These are phyloP conservation scores for Notothenia rossii DNA, from an alignment of 2,113 vertebrate genomes.

Conservation along the genomic window DNA sequence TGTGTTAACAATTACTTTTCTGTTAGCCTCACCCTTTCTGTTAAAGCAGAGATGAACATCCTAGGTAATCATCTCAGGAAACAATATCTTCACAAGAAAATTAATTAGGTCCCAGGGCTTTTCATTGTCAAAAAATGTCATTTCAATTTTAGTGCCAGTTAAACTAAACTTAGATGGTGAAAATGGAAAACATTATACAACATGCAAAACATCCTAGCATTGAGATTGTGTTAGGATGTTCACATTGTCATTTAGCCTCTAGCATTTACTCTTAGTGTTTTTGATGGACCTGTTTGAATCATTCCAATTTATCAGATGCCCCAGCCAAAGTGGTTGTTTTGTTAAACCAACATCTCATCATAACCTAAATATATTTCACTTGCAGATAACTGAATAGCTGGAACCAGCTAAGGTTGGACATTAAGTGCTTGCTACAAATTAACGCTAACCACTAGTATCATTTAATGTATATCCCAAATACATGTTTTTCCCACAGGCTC, in stretches of 20 bases:
- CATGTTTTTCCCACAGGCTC: background rate
- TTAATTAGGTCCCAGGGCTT: background rate
- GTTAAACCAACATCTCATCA: background rate
- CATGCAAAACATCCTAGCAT: background rate
- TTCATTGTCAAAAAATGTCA: background rate
- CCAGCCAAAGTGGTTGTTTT: background rate
- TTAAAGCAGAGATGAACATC: background rate
- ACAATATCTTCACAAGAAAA: constrained; percentile 4
- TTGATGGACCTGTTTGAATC: too few species aligned
- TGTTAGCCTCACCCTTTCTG: background rate
- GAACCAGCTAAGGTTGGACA: background rate
- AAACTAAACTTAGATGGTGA: background rate
- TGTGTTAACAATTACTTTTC: constrained; percentile 40
- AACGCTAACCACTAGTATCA: background rate
- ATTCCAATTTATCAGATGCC: background rate
- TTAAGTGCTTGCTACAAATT: constrained; percentile 13
- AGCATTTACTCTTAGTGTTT: background rate
- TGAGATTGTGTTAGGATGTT: background rate
- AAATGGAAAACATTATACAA: background rate
- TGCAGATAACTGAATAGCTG: background rate
- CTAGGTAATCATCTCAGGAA: constrained; percentile 11
- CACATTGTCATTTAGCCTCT: background rate
- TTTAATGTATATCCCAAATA: constrained; percentile 20
- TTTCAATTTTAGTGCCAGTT: background rate
- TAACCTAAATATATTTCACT: background rate